Evolutionary conservation across 53 echinoderm and acorn worm genomes (phyloP).

Genomic region (Holothuria leucospilota): DNA sequence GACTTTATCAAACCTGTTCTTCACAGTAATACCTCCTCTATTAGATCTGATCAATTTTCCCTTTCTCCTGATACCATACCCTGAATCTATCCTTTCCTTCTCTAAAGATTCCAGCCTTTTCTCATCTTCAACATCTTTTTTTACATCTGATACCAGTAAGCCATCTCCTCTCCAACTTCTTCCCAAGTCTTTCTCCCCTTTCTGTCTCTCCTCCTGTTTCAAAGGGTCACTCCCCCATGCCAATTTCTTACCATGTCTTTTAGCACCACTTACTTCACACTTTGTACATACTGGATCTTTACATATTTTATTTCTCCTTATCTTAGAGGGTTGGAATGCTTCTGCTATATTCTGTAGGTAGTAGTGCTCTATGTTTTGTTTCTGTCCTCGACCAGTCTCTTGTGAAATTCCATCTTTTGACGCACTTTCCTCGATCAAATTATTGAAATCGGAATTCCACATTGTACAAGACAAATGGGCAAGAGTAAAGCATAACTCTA

Average conservation of each 20-base stretch:
- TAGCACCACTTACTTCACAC: neutral
- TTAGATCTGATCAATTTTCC: neutral
- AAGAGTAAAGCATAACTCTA: neutral
- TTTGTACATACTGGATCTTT: neutral
- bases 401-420: neutral
- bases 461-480: neutral
- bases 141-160: conserved; percentile 18
- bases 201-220: neutral
- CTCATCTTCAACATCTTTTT: conserved; percentile 35
- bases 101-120: conserved; percentile 6
- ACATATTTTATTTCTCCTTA: neutral
- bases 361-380: neutral
- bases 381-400: too few species aligned
- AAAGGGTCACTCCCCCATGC: neutral
- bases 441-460: neutral
- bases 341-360: conserved; percentile 4
- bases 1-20: neutral
- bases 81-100: neutral
- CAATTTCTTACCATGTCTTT: neutral
- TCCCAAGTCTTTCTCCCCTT: neutral
- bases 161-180: conserved; percentile 27
- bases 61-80: neutral
- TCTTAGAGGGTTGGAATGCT: conserved; percentile 32
- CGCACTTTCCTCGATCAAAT: neutral
- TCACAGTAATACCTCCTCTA: too few species aligned